phyloP scores from a whole-genome alignment of 2,113 vertebrate genomes.

The Thryonomys swinderianus region DNA sequence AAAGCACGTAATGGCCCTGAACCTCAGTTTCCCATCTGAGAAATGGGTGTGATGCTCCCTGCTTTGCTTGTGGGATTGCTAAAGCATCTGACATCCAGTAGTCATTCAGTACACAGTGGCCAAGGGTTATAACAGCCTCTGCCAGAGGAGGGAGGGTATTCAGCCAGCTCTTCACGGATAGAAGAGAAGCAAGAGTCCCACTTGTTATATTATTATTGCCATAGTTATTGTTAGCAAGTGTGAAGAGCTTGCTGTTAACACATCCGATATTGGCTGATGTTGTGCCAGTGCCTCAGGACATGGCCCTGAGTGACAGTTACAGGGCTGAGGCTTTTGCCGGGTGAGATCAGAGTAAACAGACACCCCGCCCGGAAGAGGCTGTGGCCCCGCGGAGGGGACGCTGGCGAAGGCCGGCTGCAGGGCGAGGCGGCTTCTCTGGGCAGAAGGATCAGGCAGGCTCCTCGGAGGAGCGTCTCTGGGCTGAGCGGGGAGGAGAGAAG shows the following conservation, averaged over 20 bases:
- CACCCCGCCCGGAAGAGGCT: rapidly evolving
- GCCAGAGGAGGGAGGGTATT: background rate
- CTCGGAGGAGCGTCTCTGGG: background rate
- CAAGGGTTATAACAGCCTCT: background rate
- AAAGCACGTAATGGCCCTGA: background rate
- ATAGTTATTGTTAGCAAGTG: background rate
- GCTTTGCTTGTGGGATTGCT: background rate
- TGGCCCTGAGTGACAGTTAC: rapidly evolving
- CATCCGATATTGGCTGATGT: background rate
- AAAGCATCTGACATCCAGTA: too few relatives aligned
- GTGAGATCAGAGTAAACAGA: background rate
- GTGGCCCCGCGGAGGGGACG: background rate
- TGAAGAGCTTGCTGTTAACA: background rate
- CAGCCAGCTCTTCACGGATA: background rate
- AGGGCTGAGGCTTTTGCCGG: background rate
- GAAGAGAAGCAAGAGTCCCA: background rate
- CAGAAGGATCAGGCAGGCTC: background rate
- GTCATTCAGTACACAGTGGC: rapidly evolving
- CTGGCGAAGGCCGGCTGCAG: rapidly evolving
- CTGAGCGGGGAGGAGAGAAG: background rate
- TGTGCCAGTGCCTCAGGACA: rapidly evolving
- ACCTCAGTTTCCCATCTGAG: background rate
- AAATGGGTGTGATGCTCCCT: background rate
- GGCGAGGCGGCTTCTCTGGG: background rate
- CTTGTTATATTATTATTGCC: background rate